Conservation (phyloP, 2,888 invertebrate genomes). For the Diarsia brunnea region DNA sequence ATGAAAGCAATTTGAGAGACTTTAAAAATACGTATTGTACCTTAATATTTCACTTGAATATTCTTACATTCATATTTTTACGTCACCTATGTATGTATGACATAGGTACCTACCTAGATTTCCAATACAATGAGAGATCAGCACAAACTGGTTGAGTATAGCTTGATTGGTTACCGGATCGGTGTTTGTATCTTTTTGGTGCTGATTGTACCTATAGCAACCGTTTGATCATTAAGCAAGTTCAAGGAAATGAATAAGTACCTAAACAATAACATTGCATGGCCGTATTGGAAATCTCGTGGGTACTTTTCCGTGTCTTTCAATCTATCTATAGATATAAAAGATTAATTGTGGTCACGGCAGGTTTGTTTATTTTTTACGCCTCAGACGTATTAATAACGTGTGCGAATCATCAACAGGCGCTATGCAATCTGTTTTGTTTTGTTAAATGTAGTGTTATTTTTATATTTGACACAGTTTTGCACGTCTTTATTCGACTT, state of each 20-base stretch:
- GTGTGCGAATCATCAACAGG: slow-evolving; percentile 1
- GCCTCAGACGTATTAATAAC: not conserved
- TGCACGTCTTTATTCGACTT: too few species aligned
- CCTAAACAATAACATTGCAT: slow-evolving; percentile 40
- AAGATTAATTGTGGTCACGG: slow-evolving; percentile 25
- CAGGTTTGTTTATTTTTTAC: slow-evolving; percentile 20
- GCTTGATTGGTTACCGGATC: too few species aligned
- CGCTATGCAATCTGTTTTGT: not conserved
- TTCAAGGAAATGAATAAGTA: slow-evolving; percentile 48
- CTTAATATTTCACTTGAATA: too few species aligned
- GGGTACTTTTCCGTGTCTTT: slow-evolving; percentile 34
- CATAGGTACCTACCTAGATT: too few species aligned
- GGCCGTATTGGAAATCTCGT: slow-evolving; percentile 10
- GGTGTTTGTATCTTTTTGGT: not conserved
- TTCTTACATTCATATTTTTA: too few species aligned
- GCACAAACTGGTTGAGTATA: too few species aligned
- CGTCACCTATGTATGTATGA: too few species aligned
- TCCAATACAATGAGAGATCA: too few species aligned
- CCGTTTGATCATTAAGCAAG: slow-evolving; percentile 18
- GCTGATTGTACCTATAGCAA: not conserved
- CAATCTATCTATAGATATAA: slow-evolving; percentile 20
- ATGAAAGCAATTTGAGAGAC: too few species aligned
- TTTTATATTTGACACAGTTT: too few species aligned
- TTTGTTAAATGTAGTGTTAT: not conserved
- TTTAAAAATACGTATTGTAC: too few species aligned